Evolutionary conservation across 2,113 vertebrate genomes (phyloP).

Genomic region (Marcusenius ussheri): DNA sequence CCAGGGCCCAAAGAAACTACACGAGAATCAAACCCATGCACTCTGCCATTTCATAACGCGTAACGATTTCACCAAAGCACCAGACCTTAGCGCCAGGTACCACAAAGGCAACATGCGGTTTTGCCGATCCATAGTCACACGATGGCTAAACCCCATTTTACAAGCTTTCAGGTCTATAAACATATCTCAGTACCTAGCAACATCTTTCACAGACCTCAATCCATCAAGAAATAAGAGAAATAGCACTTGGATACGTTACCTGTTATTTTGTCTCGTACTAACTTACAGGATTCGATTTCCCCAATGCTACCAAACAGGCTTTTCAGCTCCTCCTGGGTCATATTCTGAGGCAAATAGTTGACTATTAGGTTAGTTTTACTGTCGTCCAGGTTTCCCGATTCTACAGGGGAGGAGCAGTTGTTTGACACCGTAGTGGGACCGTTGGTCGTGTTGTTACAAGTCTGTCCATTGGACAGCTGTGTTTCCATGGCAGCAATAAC

Average conservation of each 20-base stretch:
- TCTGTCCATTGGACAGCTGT: constrained; percentile 93
- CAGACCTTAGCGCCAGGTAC: neutral
- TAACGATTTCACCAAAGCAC: neutral
- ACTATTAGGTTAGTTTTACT: constrained; percentile 99
- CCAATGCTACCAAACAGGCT: constrained; percentile 95
- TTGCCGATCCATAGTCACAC: neutral
- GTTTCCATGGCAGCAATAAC: constrained; percentile 99
- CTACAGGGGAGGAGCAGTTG: constrained; percentile 88
- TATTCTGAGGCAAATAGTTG: constrained; percentile 97
- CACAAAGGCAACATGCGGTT: neutral
- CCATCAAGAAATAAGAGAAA: neutral
- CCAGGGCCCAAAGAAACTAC: neutral
- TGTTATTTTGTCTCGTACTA: constrained; percentile 97
- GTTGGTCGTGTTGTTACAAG: constrained; percentile 91
- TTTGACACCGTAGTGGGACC: constrained; percentile 80
- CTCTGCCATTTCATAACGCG: neutral
- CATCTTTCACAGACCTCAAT: neutral
- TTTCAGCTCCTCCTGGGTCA: constrained; percentile 95
- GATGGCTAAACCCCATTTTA: neutral
- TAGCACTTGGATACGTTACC: constrained; percentile 57
- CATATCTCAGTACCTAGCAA: neutral
- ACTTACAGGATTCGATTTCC: constrained; percentile 96
- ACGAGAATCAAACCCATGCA: neutral
- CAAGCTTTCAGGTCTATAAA: neutral
- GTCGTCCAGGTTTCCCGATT: constrained; percentile 86